Percentiles rank a stretch among this genome's conserved stretches.
Evolutionary conservation across 1,140 invertebrate species (phyloP).

Genomic region (Sogatella furcifera): DNA sequence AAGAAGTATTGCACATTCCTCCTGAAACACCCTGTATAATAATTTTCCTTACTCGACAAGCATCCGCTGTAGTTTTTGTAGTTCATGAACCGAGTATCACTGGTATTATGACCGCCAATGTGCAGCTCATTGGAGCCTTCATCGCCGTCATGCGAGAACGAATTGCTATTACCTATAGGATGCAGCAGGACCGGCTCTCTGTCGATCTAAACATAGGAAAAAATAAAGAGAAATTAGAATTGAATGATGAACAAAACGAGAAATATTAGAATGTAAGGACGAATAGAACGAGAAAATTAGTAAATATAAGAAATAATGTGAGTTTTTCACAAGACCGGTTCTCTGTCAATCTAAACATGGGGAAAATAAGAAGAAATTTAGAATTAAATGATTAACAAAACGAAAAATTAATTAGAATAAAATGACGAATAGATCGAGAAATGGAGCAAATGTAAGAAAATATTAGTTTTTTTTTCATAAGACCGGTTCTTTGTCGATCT

Average conservation of each 20-base stretch:
- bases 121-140: conserved; percentile 66
- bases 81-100: conserved; percentile 60
- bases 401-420: too few relatives aligned
- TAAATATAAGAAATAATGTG: too few relatives aligned
- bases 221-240: not conserved
- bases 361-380: too few relatives aligned
- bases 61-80: conserved; percentile 82
- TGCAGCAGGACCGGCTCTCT: conserved; percentile 55
- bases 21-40: too few relatives aligned
- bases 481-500: conserved; percentile 64
- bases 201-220: conserved; percentile 44
- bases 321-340: conserved; percentile 54
- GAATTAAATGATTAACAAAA: conserved; percentile 4
- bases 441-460: too few relatives aligned
- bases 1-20: too few relatives aligned
- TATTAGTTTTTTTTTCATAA: too few relatives aligned
- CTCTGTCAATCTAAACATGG: conserved; percentile 51
- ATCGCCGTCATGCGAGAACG: conserved; percentile 29
- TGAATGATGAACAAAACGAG: conserved; percentile 10
- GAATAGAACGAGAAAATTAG: too few relatives aligned
- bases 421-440: not conserved
- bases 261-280: too few relatives aligned
- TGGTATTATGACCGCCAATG: conserved; percentile 74
- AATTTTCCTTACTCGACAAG: conserved; percentile 63
- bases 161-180: conserved; percentile 48